Percentiles rank a stretch among this genome's conserved stretches.
phyloP scores from a whole-genome alignment of 2,113 vertebrate species.

The Sinocyclocheilus rhinocerous region DNA sequence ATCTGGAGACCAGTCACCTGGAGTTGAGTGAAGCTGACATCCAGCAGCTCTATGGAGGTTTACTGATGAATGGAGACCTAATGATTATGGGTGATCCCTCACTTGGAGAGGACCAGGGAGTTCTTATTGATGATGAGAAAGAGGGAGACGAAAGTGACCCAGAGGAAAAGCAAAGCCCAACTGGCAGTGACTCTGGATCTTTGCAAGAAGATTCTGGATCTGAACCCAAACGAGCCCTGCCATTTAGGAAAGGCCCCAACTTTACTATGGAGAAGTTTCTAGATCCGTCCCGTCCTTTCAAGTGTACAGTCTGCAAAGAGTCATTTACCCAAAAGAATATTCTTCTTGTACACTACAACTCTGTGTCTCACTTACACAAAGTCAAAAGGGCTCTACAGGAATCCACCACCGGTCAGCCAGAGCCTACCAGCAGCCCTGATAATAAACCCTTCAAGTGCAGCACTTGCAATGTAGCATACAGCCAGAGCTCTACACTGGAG shows the following conservation, averaged over 20 bases:
- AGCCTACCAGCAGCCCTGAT: constrained; percentile 96
- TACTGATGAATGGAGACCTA: constrained; percentile 94
- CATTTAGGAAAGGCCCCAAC: constrained; percentile 96
- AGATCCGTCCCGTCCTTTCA: constrained; percentile 97
- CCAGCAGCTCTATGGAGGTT: constrained; percentile 94
- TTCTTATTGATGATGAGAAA: constrained; percentile 94
- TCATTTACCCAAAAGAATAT: constrained; percentile 99
- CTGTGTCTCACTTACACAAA: constrained; percentile 97
- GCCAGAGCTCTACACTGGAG: constrained; percentile 97
- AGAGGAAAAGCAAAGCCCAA: constrained; percentile 96
- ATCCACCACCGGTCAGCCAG: constrained; percentile 92
- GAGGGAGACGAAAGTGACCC: constrained; percentile 94
- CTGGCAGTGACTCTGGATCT: constrained; percentile 92
- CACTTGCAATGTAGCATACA: constrained; percentile 97
- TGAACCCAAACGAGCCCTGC: constrained; percentile 94
- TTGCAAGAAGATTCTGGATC: constrained; percentile 94
- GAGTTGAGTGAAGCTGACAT: constrained; percentile 96
- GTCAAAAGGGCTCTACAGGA: constrained; percentile 97
- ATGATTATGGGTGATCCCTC: constrained; percentile 90
- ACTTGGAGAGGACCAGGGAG: constrained; percentile 89
- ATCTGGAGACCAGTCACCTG: constrained; percentile 95
- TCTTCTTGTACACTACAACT: constrained; percentile 97
- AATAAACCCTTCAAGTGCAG: constrained; percentile 99
- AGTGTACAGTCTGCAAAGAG: constrained; percentile 98
- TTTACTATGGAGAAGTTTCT: constrained; percentile 99